Percentiles rank a stretch among this genome's conserved stretches.
phyloP scores from a whole-genome alignment of 1,140 invertebrate genomes.

The Hyphantria cunea region DNA sequence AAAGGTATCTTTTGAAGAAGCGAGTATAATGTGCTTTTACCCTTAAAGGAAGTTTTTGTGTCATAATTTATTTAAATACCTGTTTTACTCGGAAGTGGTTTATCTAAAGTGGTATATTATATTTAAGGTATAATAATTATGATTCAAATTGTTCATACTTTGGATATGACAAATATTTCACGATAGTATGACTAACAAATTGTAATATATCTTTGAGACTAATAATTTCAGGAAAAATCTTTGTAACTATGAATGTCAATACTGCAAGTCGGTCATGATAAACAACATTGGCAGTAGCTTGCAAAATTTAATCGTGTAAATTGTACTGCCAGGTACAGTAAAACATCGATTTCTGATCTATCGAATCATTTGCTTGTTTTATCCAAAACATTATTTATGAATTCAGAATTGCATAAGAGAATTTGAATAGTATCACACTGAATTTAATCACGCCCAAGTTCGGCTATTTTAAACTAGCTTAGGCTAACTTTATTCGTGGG shows the following conservation, averaged over 20 bases:
- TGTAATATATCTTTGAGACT: too few species aligned
- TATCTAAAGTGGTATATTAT: too few species aligned
- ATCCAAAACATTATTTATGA: not conserved
- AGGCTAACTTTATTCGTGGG: slow-evolving; percentile 10
- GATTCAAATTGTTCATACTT: too few species aligned
- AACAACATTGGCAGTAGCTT: not conserved
- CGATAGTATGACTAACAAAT: too few species aligned
- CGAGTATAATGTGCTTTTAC: not conserved
- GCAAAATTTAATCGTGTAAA: not conserved
- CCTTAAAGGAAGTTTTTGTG: not conserved
- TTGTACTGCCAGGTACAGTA: not conserved
- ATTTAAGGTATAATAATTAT: too few species aligned
- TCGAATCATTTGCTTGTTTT: not conserved
- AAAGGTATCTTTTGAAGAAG: not conserved
- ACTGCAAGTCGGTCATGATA: too few species aligned
- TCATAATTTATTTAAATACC: slow-evolving; percentile 6
- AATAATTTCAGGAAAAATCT: too few species aligned
- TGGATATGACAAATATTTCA: too few species aligned
- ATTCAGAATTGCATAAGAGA: slow-evolving; percentile 5
- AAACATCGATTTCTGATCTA: not conserved
- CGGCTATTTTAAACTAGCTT: slow-evolving; percentile 9
- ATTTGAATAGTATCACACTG: slow-evolving; percentile 1
- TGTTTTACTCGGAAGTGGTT: not conserved
- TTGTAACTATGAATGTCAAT: too few species aligned
- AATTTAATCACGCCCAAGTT: slow-evolving; percentile 19